Conservation (phyloP, 2,113 vertebrate species). For the Excalfactoria chinensis region DNA sequence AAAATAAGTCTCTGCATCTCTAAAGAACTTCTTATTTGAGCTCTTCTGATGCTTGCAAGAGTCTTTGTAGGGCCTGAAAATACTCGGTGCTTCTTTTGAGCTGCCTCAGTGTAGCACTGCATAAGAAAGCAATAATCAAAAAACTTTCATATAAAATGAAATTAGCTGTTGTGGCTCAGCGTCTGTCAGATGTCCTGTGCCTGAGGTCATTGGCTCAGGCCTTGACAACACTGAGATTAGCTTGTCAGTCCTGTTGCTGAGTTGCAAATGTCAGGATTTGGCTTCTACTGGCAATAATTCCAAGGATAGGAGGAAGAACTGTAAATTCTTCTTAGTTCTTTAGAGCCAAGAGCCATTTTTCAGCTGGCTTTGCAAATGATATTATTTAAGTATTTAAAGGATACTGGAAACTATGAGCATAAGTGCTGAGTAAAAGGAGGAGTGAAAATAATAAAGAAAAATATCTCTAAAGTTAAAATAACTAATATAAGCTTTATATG, state of each 20-base stretch:
- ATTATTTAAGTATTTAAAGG: slow-evolving; percentile 74
- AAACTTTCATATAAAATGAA: neutral
- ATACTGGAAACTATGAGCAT: slow-evolving; percentile 20
- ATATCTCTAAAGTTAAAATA: neutral
- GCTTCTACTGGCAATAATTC: slow-evolving; percentile 52
- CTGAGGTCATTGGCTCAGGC: slow-evolving; percentile 15
- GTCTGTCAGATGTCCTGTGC: slow-evolving; percentile 9
- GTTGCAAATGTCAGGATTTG: slow-evolving; percentile 70
- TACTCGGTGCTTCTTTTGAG: neutral
- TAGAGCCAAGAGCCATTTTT: slow-evolving; percentile 60
- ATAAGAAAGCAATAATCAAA: slow-evolving; percentile 16
- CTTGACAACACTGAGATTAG: slow-evolving; percentile 62
- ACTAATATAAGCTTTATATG: neutral
- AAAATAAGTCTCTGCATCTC: neutral
- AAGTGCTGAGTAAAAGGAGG: slow-evolving; percentile 60
- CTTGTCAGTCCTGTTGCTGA: slow-evolving; percentile 59
- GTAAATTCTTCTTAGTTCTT: slow-evolving; percentile 73
- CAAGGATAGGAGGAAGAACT: slow-evolving; percentile 61
- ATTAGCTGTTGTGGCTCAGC: neutral
- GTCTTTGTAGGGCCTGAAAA: neutral
- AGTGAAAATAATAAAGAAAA: neutral
- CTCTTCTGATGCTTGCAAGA: neutral
- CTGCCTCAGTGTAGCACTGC: neutral
- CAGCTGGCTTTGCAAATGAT: slow-evolving; percentile 45
- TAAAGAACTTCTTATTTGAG: neutral